Percentiles rank a stretch among this genome's conserved stretches.
phyloP scores from a whole-genome alignment of 2,797 vertebrate species.

The Clarias laeviceps region DNA sequence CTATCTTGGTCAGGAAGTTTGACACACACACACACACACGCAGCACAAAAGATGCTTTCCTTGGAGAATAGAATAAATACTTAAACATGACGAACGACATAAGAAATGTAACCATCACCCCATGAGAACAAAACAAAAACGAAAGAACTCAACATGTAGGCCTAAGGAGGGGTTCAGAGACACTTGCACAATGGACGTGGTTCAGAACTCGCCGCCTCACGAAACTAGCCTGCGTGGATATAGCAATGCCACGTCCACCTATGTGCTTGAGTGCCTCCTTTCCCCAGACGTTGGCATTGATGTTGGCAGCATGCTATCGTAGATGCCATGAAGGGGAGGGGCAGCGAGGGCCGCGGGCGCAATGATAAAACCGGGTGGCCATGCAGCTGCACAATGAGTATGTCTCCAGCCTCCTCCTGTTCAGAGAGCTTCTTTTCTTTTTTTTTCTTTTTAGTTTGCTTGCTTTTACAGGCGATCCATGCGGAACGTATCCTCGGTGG shows the following conservation, averaged over 20 bases:
- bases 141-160: slow-evolving; percentile 21
- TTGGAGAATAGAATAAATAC: slow-evolving; percentile 18
- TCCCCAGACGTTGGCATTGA: slow-evolving; percentile 43
- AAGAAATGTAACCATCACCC: slow-evolving; percentile 8
- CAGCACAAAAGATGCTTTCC: background rate
- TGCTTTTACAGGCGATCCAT: slow-evolving; percentile 93
- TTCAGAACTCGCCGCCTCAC: slow-evolving; percentile 29
- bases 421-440: slow-evolving; percentile 51
- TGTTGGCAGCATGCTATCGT: slow-evolving; percentile 57
- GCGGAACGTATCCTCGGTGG: slow-evolving; percentile 98
- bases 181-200: slow-evolving; percentile 44
- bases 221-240: slow-evolving; percentile 47
- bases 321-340: slow-evolving; percentile 46
- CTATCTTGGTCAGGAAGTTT: slow-evolving; percentile 53
- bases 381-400: slow-evolving; percentile 75
- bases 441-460: slow-evolving; percentile 24
- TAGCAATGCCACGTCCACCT: slow-evolving; percentile 43
- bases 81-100: slow-evolving; percentile 18
- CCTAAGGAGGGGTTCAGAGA: slow-evolving; percentile 43
- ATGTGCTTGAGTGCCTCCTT: slow-evolving; percentile 41
- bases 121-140: background rate
- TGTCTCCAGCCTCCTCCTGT: slow-evolving; percentile 64
- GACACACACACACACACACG: slow-evolving; percentile 11
- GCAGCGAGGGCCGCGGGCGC: slow-evolving; percentile 60
- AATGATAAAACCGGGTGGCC: slow-evolving; percentile 73